Percentiles rank a stretch among this genome's conserved stretches.
Evolutionary conservation across 2,888 invertebrate species (phyloP).

Genomic region (Kryphioiulus occultus): DNA sequence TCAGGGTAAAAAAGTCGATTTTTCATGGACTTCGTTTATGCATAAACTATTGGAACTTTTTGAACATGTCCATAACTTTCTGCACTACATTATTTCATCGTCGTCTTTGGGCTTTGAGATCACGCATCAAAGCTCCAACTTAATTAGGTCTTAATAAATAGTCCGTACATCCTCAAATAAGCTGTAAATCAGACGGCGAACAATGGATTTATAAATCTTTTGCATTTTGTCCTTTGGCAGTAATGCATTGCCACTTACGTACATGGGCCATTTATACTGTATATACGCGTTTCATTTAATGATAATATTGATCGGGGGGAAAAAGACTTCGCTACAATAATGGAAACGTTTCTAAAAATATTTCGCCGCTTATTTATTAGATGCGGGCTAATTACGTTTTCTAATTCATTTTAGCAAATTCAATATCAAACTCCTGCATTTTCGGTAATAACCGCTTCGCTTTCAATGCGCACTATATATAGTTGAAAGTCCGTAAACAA

Average conservation of each 20-base stretch:
- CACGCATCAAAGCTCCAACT: neutral
- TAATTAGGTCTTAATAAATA: neutral
- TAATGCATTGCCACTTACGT: neutral
- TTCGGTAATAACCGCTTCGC: neutral
- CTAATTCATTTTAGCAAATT: neutral
- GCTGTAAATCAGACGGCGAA: conserved; percentile 14
- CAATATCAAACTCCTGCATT: neutral
- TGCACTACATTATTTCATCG: too few relatives aligned
- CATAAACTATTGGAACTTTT: too few relatives aligned
- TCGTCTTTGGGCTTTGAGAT: too few relatives aligned
- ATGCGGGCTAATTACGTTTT: conserved; percentile 11
- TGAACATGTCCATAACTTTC: too few relatives aligned
- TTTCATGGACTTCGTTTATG: too few relatives aligned
- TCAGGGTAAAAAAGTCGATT: too few relatives aligned
- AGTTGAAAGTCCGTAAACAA: neutral
- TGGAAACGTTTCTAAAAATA: conserved; percentile 3
- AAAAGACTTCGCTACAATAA: neutral
- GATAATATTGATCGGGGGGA: conserved; percentile 14
- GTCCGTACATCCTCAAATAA: neutral
- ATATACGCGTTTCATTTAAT: neutral
- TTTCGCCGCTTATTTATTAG: neutral
- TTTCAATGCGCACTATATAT: conserved; percentile 23
- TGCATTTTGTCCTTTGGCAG: conserved; percentile 23
- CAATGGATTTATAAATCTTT: conserved; percentile 23
- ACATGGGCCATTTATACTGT: neutral